Percentiles rank a stretch among this genome's conserved stretches.
Evolutionary conservation across 2,888 invertebrate species (phyloP).

Genomic region (Hydraecia micacea): DNA sequence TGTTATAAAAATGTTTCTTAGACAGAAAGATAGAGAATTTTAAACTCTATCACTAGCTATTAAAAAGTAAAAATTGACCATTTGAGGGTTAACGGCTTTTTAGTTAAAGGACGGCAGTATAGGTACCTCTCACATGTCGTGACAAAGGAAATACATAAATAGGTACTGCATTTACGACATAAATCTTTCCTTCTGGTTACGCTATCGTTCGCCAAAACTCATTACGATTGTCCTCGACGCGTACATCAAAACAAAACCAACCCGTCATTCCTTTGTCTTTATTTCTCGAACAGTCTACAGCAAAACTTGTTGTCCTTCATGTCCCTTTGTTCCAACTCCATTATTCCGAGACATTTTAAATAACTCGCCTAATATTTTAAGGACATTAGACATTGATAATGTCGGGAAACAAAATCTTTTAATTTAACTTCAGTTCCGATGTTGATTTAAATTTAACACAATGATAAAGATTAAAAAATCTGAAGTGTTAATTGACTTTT

Average conservation of each 20-base stretch:
- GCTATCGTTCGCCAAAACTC: constrained; percentile 31
- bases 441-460: too few species aligned
- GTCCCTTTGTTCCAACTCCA: constrained; percentile 52
- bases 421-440: too few species aligned
- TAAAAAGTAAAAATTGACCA: too few species aligned
- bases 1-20: too few species aligned
- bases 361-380: constrained; percentile 42
- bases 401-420: too few species aligned
- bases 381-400: constrained; percentile 31
- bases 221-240: constrained; percentile 35
- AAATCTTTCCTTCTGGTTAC: constrained; percentile 2
- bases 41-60: too few species aligned
- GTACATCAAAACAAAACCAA: constrained; percentile 49
- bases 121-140: too few species aligned
- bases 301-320: constrained; percentile 37
- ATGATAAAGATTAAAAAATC: too few species aligned
- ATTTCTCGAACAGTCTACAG: constrained; percentile 40
- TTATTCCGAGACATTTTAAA: constrained; percentile 43
- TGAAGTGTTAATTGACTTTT: too few species aligned
- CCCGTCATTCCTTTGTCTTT: constrained; percentile 47
- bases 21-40: too few species aligned
- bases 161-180: not conserved
- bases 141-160: not conserved
- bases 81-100: too few species aligned
- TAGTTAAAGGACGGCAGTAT: too few species aligned